A percentile compares a stretch with the other conserved stretches of the same genome.
Evolutionary conservation across 2,113 vertebrate species (phyloP).

Genomic region (Corythaeola cristata): DNA sequence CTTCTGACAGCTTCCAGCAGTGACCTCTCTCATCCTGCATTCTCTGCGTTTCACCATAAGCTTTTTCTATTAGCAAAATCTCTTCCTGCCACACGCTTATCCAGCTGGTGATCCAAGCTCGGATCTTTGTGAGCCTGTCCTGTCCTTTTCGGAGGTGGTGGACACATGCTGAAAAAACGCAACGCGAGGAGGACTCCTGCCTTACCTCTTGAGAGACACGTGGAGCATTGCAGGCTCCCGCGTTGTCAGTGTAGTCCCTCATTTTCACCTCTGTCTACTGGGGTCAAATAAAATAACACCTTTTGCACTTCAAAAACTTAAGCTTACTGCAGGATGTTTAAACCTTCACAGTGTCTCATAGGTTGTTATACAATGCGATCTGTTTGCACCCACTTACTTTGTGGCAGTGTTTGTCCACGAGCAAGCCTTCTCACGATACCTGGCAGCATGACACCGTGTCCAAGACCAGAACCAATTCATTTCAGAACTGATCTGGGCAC

Average conservation of each 20-base stretch:
- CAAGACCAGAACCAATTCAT: neutral
- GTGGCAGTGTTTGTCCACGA: rapidly evolving
- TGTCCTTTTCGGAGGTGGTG: neutral
- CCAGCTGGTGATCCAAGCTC: neutral
- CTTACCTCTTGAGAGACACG: neutral
- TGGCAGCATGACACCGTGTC: rapidly evolving
- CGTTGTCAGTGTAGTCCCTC: neutral
- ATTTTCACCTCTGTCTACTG: neutral
- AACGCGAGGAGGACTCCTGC: neutral
- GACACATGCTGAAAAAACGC: neutral
- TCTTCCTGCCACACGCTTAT: neutral
- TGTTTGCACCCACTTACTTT: neutral
- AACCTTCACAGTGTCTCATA: neutral
- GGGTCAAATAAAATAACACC: neutral
- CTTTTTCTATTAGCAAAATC: constrained; percentile 3
- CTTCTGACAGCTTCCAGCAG: neutral
- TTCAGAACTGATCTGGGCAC: neutral
- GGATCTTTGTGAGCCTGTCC: neutral
- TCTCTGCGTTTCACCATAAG: neutral
- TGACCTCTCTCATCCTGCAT: neutral
- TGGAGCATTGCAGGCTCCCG: neutral
- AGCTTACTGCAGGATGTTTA: neutral
- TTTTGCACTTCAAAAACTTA: neutral
- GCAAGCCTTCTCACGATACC: neutral
- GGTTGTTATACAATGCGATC: neutral